Evolutionary conservation across 2,888 invertebrate genomes (phyloP).

Genomic region (Cheiracanthium punctorium): DNA sequence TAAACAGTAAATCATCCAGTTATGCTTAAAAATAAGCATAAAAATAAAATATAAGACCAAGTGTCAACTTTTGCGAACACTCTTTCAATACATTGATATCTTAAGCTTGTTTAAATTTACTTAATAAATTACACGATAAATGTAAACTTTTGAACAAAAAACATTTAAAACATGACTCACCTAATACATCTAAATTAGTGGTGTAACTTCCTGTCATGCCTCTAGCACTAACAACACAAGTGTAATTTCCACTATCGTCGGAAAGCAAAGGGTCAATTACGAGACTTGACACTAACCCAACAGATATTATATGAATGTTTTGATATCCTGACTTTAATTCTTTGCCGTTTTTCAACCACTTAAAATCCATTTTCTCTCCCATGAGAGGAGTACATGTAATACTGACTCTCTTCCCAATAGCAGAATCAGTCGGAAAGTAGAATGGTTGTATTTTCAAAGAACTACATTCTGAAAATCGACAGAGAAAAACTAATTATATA

Average conservation of each 20-base stretch:
- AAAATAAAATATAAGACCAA: neutral
- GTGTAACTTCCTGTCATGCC: conserved; percentile 41
- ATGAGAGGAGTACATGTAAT: conserved; percentile 31
- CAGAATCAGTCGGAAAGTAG: conserved; percentile 41
- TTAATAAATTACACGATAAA: no score
- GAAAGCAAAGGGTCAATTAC: conserved; percentile 35
- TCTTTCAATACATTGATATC: neutral
- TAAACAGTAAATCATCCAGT: no score
- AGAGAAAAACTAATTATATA: no score
- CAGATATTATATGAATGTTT: conserved; percentile 33
- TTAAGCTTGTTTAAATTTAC: no score
- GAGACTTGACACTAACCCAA: conserved; percentile 24
- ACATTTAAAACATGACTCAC: conserved; percentile 26
- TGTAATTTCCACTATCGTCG: conserved; percentile 62
- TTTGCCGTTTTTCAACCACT: conserved; percentile 52
- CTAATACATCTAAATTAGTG: conserved; percentile 36
- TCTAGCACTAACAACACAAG: conserved; percentile 40
- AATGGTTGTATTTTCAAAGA: conserved; percentile 54
- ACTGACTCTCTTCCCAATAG: conserved; percentile 37
- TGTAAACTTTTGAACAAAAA: no score
- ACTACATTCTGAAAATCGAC: conserved; percentile 21
- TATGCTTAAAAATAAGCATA: no score
- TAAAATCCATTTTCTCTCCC: conserved; percentile 58
- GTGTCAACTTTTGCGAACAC: neutral
- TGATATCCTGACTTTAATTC: conserved; percentile 9